Base-by-base conservation (phyloP, 2,113 vertebrate species). In the Origma solitaria region DNA sequence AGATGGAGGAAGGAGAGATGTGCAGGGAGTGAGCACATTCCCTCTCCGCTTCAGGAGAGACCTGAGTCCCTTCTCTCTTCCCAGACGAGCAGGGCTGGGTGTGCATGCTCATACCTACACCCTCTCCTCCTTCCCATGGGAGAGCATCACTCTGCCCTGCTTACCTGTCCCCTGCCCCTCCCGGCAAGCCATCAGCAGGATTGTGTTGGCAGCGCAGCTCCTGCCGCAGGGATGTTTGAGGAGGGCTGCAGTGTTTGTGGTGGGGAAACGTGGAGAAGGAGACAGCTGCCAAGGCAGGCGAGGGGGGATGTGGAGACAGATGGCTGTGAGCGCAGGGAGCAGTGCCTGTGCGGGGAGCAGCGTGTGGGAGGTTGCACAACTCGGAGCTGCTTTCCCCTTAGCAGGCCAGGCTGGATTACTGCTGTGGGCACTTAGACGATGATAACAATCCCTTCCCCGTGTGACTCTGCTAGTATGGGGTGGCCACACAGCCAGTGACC, bases 81-180 rank as follows among this genome's bases (percentile, higher is more conserved):
- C 44, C 44, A 54, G 28, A 20, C 0, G 7, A 70, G 62, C 37
- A 33, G 9, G 8, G 21, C 40, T 72, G 44, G 37, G 21, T 72
- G 7, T 5, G 4, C 61, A 35, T 0, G 0, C 11, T 69, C 12
- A 7, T 28, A 72, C 11, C 21, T 33, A 17, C 30, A 38, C 19
- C 17, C 27, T 86, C 25, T 66, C 10, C 54, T 57, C 24, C 47
- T 70, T 76, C 24, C 53, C 19, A 2, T 7, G 4, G 0, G 1
- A 31, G 2, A 44, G 0, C 8, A 1, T 11, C 40, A 35, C 23
- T 78, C 15, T 35, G 7, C n/a, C 9, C 13, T 40, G 44, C 27
- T 72, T 49, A 45, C 28, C 57, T 82, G 61, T 76, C 9, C 31
- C 28, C 20, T 0, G 5, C 20, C 82, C 14, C 56, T 61, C 49